Base-by-base conservation (phyloP, 2,888 invertebrate species). In the Caenorhabditis sp. region DNA sequence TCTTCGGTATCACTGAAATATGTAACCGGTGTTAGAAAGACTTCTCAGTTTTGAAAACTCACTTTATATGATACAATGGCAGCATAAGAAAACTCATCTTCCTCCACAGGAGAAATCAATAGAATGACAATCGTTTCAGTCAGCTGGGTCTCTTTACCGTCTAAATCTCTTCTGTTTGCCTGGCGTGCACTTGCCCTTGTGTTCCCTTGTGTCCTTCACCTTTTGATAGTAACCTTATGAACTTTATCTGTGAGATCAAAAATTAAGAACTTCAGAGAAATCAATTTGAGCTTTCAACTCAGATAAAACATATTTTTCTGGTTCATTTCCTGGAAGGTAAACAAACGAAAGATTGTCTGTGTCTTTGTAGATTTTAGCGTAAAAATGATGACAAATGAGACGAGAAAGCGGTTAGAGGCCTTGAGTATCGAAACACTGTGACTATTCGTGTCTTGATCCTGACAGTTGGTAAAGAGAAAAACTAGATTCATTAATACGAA, bases 41-140 rank as follows among this genome's bases (percentile, higher is more conserved):
- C 6, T 49, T 2, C 26, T 14, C 10, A 31, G 19, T 7, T 22
- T 14, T 10, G n/a, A 63, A 24, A 22, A 31, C 64, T 68, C 26
- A 76, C 76, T 49, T 76, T n/a, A 51, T 35, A 61, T 49, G 47
- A 38, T 61, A 61, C 16, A 76, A 10, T 0, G 76, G 76, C 10
- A 76, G 19, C 38, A 68, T n/a, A 31, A 68, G 35, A 14, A 76
- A 76, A 49, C 76, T 76, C 76, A 76, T 73, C n/a, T 59, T 66
- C 3, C 16, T 56, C 28, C 19, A 35, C 38, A 7, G 35, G 6
- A 51, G 8, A 14, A 76, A 76, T 76, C 68, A 51, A 76, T 68
- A 49, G 31, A 44, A n/a, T 10, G 31, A 19, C 28, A 26, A 61
- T 4, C 10, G 16, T 22, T 22, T 24, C 31, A 24, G 24, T 44